phyloP scores from a whole-genome alignment of 2,113 vertebrate species.

The Paracanthobrama guichenoti region DNA sequence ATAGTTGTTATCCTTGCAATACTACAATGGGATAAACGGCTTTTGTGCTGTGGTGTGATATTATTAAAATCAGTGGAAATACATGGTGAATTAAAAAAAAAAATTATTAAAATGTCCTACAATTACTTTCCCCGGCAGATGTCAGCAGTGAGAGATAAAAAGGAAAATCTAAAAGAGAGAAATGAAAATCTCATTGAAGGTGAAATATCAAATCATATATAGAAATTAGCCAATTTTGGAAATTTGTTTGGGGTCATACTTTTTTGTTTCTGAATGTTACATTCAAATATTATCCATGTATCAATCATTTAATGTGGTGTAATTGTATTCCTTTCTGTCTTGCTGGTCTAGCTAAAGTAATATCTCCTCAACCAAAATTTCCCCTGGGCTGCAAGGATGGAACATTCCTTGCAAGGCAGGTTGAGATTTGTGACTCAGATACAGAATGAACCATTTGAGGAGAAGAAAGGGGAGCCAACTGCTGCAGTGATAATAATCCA shows the following conservation, averaged over 20 bases:
- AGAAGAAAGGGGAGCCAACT: not conserved
- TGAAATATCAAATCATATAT: conserved; percentile 52
- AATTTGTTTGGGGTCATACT: not conserved
- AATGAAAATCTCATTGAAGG: conserved; percentile 68
- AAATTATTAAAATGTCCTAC: not conserved
- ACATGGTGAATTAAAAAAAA: conserved; percentile 15
- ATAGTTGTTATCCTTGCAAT: not conserved
- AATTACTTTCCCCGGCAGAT: conserved; percentile 65
- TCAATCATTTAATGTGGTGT: not conserved
- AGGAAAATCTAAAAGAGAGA: conserved; percentile 62
- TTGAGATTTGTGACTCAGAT: conserved; percentile 61
- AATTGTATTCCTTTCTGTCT: not conserved
- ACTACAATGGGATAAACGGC: not conserved
- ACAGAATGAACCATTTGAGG: conserved; percentile 31
- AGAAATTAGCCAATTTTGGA: not conserved
- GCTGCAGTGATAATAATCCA: not conserved
- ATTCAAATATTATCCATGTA: not conserved
- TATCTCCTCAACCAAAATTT: conserved; percentile 54
- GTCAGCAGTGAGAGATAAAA: conserved; percentile 60
- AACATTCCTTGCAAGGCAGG: conserved; percentile 53
- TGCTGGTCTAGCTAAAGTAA: conserved; percentile 64
- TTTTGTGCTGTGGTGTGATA: not conserved
- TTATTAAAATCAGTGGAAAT: not conserved
- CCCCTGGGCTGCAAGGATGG: conserved; percentile 50
- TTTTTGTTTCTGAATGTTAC: not conserved